Percentiles rank a stretch among this genome's conserved stretches.
phyloP scores from a whole-genome alignment of 2,888 invertebrate genomes.

The Leucophenga maculata region DNA sequence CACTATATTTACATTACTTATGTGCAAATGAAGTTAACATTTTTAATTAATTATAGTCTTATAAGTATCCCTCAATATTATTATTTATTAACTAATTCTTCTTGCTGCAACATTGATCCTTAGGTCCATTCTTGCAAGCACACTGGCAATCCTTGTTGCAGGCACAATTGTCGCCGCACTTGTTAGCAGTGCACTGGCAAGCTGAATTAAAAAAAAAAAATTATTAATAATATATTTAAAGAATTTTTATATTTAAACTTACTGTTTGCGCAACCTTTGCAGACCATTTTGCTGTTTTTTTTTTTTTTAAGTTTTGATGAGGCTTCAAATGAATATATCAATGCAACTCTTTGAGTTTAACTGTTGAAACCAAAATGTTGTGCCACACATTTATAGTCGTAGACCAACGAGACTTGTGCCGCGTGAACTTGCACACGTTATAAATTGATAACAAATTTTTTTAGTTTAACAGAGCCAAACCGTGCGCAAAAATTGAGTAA shows the following conservation, averaged over 20 bases:
- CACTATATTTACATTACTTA: too few species aligned
- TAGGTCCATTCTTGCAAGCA: conserved; percentile 58
- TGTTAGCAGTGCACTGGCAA: conserved; percentile 57
- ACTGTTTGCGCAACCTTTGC: conserved; percentile 62
- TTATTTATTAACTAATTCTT: too few species aligned
- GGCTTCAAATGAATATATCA: too few species aligned
- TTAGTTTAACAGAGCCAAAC: not conserved
- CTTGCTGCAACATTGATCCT: conserved; percentile 56
- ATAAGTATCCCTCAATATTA: too few species aligned
- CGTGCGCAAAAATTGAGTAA: not conserved
- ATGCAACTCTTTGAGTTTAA: not conserved
- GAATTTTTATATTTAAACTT: conserved; percentile 35
- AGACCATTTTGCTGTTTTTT: conserved; percentile 51
- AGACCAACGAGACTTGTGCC: not conserved
- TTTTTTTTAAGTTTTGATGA: not conserved
- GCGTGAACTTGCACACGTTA: not conserved
- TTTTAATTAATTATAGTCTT: too few species aligned
- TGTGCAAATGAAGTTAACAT: too few species aligned
- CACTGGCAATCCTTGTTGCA: conserved; percentile 58
- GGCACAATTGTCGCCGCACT: conserved; percentile 60
- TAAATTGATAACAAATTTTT: not conserved
- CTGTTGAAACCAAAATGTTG: not conserved
- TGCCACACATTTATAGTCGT: not conserved
- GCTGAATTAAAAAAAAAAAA: conserved; percentile 35
- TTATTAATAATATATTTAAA: too few species aligned